Conservation (phyloP, 2,888 invertebrate species). For the Omphaloscelis lunosa region DNA sequence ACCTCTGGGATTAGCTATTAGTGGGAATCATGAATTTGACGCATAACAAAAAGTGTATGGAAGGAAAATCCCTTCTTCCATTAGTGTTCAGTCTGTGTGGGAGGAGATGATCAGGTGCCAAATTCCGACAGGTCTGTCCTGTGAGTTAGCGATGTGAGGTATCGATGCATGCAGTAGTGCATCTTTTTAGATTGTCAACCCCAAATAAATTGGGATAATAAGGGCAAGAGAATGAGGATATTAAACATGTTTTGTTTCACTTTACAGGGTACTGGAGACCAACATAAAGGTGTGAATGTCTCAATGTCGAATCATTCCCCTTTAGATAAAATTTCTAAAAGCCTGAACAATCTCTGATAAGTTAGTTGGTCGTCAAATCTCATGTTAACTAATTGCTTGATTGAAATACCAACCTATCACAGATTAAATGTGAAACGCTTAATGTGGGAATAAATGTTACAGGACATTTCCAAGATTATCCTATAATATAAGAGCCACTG, state of each 20-base stretch:
- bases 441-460: neutral
- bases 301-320: neutral
- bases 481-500: neutral
- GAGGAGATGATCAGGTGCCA: neutral
- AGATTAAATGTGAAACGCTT: neutral
- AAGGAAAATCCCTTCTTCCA: neutral
- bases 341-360: neutral
- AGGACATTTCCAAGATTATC: neutral
- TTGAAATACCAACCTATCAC: neutral
- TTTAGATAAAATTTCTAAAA: neutral
- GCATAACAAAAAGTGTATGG: neutral
- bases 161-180: neutral
- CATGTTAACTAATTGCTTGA: neutral
- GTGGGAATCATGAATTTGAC: neutral
- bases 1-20: neutral
- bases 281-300: neutral
- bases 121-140: neutral
- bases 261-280: neutral
- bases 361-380: neutral
- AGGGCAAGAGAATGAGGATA: neutral
- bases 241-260: neutral
- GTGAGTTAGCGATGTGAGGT: neutral
- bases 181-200: neutral
- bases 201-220: neutral
- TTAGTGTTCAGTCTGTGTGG: neutral